Conservation (phyloP, 2,888 invertebrate genomes). For the Trissonchulus latispiculum region DNA sequence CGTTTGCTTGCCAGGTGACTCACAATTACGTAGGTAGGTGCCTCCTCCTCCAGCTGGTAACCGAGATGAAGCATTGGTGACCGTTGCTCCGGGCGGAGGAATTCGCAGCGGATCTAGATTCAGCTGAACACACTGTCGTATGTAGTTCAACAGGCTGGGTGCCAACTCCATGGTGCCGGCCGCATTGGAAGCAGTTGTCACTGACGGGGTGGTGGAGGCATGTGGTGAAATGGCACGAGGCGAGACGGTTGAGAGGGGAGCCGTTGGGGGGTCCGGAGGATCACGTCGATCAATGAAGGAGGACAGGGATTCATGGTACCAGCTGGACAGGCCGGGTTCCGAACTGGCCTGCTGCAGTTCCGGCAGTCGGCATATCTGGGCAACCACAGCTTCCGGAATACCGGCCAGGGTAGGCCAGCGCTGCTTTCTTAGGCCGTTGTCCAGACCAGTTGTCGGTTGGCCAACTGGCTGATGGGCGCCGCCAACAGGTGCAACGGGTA, state of each 20-base stretch:
- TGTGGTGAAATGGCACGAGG: neutral
- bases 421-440: neutral
- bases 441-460: neutral
- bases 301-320: neutral
- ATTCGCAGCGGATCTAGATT: neutral
- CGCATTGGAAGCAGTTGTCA: neutral
- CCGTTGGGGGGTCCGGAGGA: neutral
- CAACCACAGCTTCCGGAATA: neutral
- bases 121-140: neutral
- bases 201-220: neutral
- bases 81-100: neutral
- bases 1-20: neutral
- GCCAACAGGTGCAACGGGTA: no score
- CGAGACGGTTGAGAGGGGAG: neutral
- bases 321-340: neutral
- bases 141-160: neutral
- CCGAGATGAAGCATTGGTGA: no score
- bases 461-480: no score
- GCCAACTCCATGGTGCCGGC: neutral
- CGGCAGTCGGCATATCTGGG: neutral
- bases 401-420: neutral
- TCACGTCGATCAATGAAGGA: neutral
- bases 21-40: no score
- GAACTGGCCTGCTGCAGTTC: neutral
- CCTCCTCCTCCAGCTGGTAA: no score